Evolutionary conservation across 2,113 vertebrate species (phyloP), one percentile per base, ranked within the genome.

Genomic region (Montifringilla adamsi): DNA sequence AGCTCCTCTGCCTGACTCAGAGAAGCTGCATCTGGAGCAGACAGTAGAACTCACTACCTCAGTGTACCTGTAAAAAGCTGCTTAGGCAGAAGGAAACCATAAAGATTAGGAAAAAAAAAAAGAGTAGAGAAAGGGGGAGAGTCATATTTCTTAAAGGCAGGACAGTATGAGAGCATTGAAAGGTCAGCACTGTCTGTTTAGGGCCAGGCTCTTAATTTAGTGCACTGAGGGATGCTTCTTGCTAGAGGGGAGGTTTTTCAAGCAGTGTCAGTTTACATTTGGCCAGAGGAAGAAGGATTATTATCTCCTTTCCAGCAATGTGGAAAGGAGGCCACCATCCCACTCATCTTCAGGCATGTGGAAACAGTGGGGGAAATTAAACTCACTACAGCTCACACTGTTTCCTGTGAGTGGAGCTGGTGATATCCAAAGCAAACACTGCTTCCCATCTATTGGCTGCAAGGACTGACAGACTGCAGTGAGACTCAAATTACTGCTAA

Each of bases 251-350:
- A 88, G 37, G 50, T 72, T 90, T 96, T 90, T 84, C 68, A 35
- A 70, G 90, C 72, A 73, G 85, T 80, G 82, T 83, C 15, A 0
- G 28, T 76, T 95, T 93, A 67, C 72, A 88, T 90, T 92, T 59
- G 81, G 67, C 58, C n/a, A 21, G 55, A 47, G 75, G 64, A 92
- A 85, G 78, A 85, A 88, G 67, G 72, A 95, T 88, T 92, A 19
- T 62, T 59, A 67, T 84, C 90, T 93, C 72, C 67, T 88, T 85
- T 80, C 46, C 85, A 90, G 87, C 74, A 93, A 49, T n/a, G 70
- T 87, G 87, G 70, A 96, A 93, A 95, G 78, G 84, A 95, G 84
- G 68, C 95, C 94, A 93, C 88, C 92, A 86, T 95, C 88, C 88
- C 67, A 93, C 94, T 94, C 83, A 46, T 86, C 79, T 79, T 62